Conservation (phyloP, 2,888 invertebrate species). For the Cepaea hortensis region DNA sequence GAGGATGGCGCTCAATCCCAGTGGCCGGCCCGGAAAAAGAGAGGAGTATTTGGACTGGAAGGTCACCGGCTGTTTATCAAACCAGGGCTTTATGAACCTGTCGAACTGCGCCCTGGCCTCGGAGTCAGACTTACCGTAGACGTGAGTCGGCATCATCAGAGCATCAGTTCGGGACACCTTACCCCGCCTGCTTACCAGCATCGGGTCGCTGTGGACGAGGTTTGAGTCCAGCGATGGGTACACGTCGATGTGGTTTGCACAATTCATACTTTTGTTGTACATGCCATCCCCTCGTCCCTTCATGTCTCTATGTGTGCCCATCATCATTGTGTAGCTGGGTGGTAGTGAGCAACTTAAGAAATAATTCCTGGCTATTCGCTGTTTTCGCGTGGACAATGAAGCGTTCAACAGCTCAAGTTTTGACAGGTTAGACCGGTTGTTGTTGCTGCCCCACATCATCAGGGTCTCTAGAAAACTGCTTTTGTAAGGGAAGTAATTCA, state of each 20-base stretch:
- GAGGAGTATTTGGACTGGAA: not conserved
- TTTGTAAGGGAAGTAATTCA: not conserved
- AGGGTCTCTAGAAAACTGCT: not conserved
- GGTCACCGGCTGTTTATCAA: not conserved
- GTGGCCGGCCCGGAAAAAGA: not conserved
- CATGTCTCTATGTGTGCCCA: not conserved
- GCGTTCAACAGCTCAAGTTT: too few species aligned
- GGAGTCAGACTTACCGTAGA: not conserved
- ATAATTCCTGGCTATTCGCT: not conserved
- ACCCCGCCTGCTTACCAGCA: not conserved
- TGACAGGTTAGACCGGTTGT: not conserved
- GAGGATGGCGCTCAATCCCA: not conserved
- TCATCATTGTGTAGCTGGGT: not conserved
- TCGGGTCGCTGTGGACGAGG: not conserved
- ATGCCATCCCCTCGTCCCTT: not conserved
- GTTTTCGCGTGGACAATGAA: not conserved
- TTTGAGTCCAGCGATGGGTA: not conserved
- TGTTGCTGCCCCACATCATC: too few species aligned
- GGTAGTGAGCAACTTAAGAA: not conserved
- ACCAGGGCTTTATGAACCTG: not conserved
- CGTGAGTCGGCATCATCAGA: not conserved
- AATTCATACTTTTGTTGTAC: not conserved
- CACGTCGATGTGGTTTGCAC: too few species aligned
- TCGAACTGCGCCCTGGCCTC: not conserved
- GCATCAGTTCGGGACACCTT: too few species aligned